Percentiles rank a stretch among this genome's conserved stretches.
These are phyloP conservation scores for Ceyx cyanopectus DNA, from an alignment of 2,113 vertebrate species.

Conservation along the genomic window DNA sequence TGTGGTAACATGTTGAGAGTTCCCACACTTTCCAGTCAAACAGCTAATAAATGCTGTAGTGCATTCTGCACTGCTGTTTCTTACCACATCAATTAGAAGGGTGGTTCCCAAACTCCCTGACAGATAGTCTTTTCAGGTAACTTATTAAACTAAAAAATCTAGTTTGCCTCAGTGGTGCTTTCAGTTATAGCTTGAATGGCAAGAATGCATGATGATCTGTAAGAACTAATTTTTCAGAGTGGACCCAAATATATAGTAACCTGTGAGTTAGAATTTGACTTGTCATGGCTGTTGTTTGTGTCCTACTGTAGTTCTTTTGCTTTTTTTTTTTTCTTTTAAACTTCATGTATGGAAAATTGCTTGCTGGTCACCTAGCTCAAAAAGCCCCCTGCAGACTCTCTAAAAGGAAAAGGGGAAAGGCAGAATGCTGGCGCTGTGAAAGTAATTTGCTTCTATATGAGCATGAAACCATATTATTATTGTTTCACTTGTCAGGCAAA, in stretches of 20 bases:
- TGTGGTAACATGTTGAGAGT: not conserved
- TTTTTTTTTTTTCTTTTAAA: not conserved
- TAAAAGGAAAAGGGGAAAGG: not conserved
- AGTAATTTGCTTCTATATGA: slow-evolving; percentile 32
- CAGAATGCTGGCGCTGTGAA: slow-evolving; percentile 10
- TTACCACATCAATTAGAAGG: not conserved
- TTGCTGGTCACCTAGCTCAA: not conserved
- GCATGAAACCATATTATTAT: slow-evolving; percentile 22
- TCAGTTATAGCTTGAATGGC: not conserved
- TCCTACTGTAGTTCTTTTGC: not conserved
- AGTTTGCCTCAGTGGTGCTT: not conserved
- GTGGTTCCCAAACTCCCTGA: not conserved
- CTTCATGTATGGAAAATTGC: not conserved
- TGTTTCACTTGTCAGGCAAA: slow-evolving; percentile 26
- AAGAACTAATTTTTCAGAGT: not conserved
- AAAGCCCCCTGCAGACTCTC: not conserved
- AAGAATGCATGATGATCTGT: not conserved
- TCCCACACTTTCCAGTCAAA: not conserved
- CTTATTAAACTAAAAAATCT: not conserved
- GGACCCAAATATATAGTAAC: not conserved
- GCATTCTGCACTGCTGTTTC: not conserved
- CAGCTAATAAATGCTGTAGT: not conserved
- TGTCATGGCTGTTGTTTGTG: not conserved
- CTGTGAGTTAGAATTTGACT: not conserved
- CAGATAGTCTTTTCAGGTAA: not conserved